Evolutionary conservation across 2,113 vertebrate genomes (phyloP).

Genomic region (Maylandia zebra): DNA sequence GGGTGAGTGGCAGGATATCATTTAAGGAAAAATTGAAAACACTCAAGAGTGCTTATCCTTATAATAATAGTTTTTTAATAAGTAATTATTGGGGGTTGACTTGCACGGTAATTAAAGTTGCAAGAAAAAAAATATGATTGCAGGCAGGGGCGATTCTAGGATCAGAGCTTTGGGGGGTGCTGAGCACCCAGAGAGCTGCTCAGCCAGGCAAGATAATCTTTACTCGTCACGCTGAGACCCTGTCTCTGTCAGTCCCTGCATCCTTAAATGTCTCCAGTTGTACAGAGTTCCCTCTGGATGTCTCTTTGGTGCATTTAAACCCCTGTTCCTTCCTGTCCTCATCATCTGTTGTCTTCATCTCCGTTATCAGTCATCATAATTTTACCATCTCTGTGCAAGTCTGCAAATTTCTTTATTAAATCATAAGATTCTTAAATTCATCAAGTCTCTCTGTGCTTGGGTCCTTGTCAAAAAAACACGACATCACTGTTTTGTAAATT

Average conservation of each 20-base stretch:
- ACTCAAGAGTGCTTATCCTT: background rate
- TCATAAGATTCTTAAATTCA: background rate
- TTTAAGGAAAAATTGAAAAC: background rate
- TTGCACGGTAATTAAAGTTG: background rate
- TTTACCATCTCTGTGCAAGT: background rate
- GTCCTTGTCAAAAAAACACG: fast-evolving
- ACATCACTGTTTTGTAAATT: background rate
- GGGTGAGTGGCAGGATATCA: background rate
- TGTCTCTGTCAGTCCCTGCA: background rate
- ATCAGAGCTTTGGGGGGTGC: background rate
- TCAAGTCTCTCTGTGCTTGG: background rate
- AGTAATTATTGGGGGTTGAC: background rate
- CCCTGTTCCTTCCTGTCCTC: background rate
- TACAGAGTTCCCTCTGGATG: background rate
- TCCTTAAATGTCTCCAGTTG: background rate
- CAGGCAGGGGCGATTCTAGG: background rate
- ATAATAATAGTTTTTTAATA: background rate
- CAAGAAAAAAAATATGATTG: background rate
- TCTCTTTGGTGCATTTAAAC: background rate
- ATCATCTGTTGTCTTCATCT: fast-evolving
- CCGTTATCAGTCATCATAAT: background rate
- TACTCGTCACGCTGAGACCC: background rate
- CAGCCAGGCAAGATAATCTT: background rate
- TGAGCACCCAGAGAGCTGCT: background rate
- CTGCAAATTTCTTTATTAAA: background rate